Evolutionary conservation across 2,797 vertebrate species (phyloP).

Genomic region (Sardinella longiceps): DNA sequence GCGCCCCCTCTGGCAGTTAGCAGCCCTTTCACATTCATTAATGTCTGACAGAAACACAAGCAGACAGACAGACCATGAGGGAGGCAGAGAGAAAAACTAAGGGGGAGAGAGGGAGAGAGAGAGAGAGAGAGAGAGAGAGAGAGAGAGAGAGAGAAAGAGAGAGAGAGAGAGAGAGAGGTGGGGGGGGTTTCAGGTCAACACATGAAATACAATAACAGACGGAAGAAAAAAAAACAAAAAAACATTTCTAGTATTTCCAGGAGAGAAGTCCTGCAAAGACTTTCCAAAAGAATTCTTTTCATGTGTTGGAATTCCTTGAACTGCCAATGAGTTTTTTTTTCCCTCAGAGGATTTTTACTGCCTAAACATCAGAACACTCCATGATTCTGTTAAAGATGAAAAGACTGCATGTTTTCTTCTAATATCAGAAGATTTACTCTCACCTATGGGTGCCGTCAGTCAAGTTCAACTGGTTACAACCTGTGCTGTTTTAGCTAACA

Average conservation of each 20-base stretch:
- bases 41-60: conserved; percentile 75
- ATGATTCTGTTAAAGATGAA: background rate
- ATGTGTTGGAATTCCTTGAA: background rate
- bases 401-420: background rate
- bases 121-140: background rate
- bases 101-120: no score
- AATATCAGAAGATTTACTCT: background rate
- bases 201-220: no score
- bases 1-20: conserved; percentile 83
- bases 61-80: background rate
- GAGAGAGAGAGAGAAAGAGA: no score
- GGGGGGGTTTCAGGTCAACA: no score
- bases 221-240: background rate
- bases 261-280: background rate
- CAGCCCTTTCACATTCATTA: conserved; percentile 84
- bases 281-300: background rate
- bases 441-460: background rate
- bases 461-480: background rate
- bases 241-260: background rate
- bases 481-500: background rate
- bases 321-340: background rate
- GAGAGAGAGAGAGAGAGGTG: background rate
- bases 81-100: background rate
- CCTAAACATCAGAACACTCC: background rate
- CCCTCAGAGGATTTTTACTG: background rate